phyloP scores from a whole-genome alignment of 2,888 invertebrate species.

The Torymus aiolomorphi region DNA sequence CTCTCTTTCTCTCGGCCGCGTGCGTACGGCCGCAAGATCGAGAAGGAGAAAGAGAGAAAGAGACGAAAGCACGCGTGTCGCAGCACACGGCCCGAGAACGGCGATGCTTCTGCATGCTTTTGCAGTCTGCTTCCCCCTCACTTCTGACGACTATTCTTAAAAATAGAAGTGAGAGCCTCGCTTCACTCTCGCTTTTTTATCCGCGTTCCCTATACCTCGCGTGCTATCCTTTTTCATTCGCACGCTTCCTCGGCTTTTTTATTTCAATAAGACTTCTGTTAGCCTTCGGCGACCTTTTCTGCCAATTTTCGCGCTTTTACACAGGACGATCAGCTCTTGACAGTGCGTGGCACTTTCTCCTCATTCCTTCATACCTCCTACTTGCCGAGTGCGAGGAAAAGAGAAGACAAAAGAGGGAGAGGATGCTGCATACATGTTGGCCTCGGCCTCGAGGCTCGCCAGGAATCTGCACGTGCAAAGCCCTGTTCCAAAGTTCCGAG shows the following conservation, averaged over 20 bases:
- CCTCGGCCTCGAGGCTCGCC: constrained; percentile 43
- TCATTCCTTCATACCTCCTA: background rate
- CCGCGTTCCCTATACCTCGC: constrained; percentile 6
- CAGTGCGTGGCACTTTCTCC: background rate
- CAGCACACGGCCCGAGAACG: constrained; percentile 22
- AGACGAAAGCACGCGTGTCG: constrained; percentile 35
- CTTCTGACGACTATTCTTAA: constrained; percentile 41
- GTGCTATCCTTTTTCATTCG: constrained; percentile 6
- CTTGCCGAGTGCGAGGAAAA: background rate
- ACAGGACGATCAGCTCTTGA: no score
- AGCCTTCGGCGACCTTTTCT: no score
- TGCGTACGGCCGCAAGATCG: no score
- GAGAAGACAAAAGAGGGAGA: constrained; percentile 1
- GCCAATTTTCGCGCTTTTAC: no score
- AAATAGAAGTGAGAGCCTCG: constrained; percentile 29
- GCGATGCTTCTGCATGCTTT: constrained; percentile 21
- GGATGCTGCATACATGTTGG: constrained; percentile 18
- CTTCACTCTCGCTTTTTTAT: background rate
- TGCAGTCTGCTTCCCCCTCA: constrained; percentile 31
- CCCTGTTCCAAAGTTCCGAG: constrained; percentile 13
- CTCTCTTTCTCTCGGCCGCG: background rate
- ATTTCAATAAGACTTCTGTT: background rate
- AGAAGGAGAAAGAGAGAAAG: background rate
- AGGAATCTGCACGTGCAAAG: constrained; percentile 51
- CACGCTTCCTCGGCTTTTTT: constrained; percentile 1